These are phyloP conservation scores for Orthosia gracilis DNA, from an alignment of 2,888 invertebrate genomes.

Conservation along the genomic window DNA sequence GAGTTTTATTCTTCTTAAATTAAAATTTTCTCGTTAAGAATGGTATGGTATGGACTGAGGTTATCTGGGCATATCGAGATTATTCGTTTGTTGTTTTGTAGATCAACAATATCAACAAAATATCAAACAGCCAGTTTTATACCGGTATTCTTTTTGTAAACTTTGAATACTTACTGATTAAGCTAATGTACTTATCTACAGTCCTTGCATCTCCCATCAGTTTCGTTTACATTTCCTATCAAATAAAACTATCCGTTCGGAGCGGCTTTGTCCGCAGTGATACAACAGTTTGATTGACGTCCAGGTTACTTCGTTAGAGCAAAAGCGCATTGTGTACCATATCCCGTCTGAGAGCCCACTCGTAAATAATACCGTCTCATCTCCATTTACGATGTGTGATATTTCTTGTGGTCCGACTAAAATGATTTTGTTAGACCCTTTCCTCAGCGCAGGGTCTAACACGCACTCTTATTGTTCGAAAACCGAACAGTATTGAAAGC, in stretches of 20 bases:
- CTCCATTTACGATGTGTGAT: slow-evolving; percentile 81
- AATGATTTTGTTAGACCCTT: slow-evolving; percentile 71
- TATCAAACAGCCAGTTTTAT: too few relatives aligned
- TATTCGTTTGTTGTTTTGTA: not conserved
- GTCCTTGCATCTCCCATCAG: slow-evolving; percentile 10
- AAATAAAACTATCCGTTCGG: slow-evolving; percentile 42
- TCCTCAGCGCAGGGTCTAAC: slow-evolving; percentile 52
- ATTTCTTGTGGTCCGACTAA: slow-evolving; percentile 76
- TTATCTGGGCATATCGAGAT: not conserved
- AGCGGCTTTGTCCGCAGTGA: slow-evolving; percentile 57
- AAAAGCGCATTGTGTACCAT: slow-evolving; percentile 72
- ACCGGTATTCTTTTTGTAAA: slow-evolving; percentile 3
- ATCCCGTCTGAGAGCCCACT: slow-evolving; percentile 62
- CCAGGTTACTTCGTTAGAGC: slow-evolving; percentile 81
- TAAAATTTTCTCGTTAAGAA: slow-evolving; percentile 23
- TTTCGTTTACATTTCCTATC: slow-evolving; percentile 36
- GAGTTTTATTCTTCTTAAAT: slow-evolving; percentile 42
- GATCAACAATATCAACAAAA: not conserved
- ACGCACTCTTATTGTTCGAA: slow-evolving; percentile 51
- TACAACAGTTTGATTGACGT: slow-evolving; percentile 82
- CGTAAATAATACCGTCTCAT: slow-evolving; percentile 78
- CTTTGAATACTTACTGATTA: slow-evolving; percentile 36
- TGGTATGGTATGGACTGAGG: not conserved
- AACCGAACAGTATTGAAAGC: slow-evolving; percentile 61
- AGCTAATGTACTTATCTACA: slow-evolving; percentile 8